phyloP scores from a whole-genome alignment of 2,113 vertebrate species.

The Lagopus leucura region DNA sequence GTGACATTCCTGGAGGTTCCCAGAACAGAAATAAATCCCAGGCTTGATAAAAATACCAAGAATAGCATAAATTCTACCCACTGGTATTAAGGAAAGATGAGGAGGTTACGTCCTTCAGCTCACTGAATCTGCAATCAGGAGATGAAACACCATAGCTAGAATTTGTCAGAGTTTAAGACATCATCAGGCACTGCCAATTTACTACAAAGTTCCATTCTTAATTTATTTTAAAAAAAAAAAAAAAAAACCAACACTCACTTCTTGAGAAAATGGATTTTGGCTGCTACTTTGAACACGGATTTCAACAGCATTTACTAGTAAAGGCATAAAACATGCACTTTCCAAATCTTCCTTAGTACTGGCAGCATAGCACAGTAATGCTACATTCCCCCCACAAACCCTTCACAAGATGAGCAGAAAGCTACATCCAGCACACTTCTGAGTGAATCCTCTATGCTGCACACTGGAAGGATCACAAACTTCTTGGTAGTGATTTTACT shows the following conservation, averaged over 20 bases:
- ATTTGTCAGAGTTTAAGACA: background rate
- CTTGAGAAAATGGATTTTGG: background rate
- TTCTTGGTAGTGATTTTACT: background rate
- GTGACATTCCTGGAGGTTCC: background rate
- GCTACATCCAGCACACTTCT: background rate
- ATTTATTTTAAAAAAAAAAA: background rate
- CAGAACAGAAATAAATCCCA: background rate
- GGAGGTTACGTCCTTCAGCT: background rate
- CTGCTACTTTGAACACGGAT: fast-evolving
- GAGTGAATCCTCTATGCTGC: background rate
- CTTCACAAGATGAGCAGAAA: background rate
- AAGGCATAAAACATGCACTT: background rate
- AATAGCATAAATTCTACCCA: background rate
- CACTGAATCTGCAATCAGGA: background rate
- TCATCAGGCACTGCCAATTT: background rate
- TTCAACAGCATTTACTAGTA: background rate
- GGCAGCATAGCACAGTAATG: background rate
- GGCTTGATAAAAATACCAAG: background rate
- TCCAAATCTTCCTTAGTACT: background rate
- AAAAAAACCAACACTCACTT: no score
- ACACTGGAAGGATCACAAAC: background rate
- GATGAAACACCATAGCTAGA: background rate
- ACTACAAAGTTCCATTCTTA: background rate
- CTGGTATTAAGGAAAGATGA: background rate
- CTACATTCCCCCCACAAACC: background rate